phyloP scores from a whole-genome alignment of 2,797 vertebrate species.

The Poeciliopsis presidionis region DNA sequence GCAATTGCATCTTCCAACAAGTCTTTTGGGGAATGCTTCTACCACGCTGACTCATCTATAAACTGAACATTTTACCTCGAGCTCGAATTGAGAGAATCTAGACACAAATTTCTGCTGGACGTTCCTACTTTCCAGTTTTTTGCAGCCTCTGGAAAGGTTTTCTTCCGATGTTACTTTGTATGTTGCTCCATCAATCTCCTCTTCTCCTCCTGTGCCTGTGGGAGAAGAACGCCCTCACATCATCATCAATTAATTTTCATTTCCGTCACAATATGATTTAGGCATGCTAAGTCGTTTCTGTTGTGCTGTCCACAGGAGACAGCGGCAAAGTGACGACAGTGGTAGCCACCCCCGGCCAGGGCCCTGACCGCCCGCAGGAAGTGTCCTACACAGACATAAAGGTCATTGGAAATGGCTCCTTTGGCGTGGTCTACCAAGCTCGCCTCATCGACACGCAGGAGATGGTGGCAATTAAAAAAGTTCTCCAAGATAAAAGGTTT shows the following conservation, averaged over 20 bases:
- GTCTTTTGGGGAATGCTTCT: neutral
- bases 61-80: neutral
- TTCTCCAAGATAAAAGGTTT: constrained; percentile 94
- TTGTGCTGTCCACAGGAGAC: constrained; percentile 80
- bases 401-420: constrained; percentile 94
- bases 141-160: neutral
- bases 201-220: neutral
- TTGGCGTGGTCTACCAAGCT: constrained; percentile 93
- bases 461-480: constrained; percentile 95
- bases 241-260: neutral
- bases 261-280: neutral
- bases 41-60: neutral
- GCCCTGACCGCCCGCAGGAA: constrained; percentile 90
- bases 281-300: neutral
- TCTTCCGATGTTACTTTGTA: neutral
- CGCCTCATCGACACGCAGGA: constrained; percentile 90
- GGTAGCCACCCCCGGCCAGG: constrained; percentile 91
- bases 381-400: constrained; percentile 96
- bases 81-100: neutral
- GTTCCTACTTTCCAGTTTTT: neutral
- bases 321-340: constrained; percentile 93
- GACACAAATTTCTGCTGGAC: neutral
- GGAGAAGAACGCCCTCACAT: neutral
- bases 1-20: neutral
- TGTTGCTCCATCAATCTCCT: neutral